These are phyloP conservation scores for Amitus sp. DNA, from an alignment of 2,888 invertebrate genomes.

Conservation along the genomic window DNA sequence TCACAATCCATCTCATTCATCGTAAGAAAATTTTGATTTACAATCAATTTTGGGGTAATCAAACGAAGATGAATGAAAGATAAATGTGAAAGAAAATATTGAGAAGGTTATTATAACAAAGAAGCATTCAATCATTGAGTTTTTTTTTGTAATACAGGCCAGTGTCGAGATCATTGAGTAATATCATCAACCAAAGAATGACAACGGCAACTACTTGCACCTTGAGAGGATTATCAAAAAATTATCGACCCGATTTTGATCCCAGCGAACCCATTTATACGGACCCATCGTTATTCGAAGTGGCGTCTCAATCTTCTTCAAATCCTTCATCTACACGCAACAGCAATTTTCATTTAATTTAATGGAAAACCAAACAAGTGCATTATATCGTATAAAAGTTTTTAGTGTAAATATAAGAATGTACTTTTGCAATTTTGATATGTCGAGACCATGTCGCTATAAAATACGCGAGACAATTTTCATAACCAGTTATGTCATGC, in stretches of 20 bases:
- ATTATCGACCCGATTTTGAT: conserved; percentile 72
- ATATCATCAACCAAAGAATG: conserved; percentile 55
- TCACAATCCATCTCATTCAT: conserved; percentile 58
- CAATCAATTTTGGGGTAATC: no score
- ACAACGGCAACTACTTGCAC: conserved; percentile 58
- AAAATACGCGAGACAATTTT: no score
- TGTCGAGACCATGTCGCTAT: no score
- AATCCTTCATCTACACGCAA: conserved; percentile 68
- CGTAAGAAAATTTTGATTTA: conserved; percentile 48
- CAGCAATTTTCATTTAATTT: conserved; percentile 61
- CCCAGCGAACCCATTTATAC: conserved; percentile 95
- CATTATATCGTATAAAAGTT: no score
- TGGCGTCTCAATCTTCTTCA: conserved; percentile 63
- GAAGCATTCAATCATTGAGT: conserved; percentile 22
- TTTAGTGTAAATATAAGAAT: no score
- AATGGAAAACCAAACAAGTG: no score
- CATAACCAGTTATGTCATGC: no score
- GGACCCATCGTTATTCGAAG: conserved; percentile 89
- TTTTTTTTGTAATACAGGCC: conserved; percentile 40
- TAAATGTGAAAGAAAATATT: not conserved
- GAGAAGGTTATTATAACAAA: conserved; percentile 4
- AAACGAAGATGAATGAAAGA: no score
- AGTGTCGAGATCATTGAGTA: conserved; percentile 55
- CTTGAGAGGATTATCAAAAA: conserved; percentile 66
- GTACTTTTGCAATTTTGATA: no score